phyloP scores from a whole-genome alignment of 2,888 invertebrate species.

The Rotaria socialis region DNA sequence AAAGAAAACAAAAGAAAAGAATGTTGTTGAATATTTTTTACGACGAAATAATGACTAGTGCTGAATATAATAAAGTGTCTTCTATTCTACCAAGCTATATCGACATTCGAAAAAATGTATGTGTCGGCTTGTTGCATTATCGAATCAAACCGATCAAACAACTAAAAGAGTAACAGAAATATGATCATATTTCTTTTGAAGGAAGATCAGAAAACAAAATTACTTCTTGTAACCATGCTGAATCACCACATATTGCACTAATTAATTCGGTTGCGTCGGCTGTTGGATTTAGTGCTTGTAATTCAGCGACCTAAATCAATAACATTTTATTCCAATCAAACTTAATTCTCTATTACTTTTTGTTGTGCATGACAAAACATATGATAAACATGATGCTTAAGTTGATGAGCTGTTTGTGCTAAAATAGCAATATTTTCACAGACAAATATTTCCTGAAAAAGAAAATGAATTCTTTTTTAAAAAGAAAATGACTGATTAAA shows the following conservation, averaged over 20 bases:
- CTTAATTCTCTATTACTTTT: not conserved
- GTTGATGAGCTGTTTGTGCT: not conserved
- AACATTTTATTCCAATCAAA: not conserved
- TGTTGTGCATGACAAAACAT: constrained; percentile 24
- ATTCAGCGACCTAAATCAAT: not conserved
- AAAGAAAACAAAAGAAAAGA: not conserved
- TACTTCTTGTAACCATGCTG: constrained; percentile 23
- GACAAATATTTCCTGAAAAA: not conserved
- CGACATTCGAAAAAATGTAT: constrained; percentile 22
- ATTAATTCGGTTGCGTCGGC: constrained; percentile 21
- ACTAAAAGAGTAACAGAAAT: not conserved
- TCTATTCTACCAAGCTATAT: not conserved
- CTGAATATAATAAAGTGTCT: not conserved
- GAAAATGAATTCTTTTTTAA: not conserved
- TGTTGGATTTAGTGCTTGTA: constrained; percentile 25
- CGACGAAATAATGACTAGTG: not conserved
- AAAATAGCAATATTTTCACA: constrained; percentile 25
- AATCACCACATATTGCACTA: constrained; percentile 13
- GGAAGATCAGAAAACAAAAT: no score
- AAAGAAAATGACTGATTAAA: not conserved
- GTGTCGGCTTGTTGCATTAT: constrained; percentile 16
- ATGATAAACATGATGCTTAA: constrained; percentile 25
- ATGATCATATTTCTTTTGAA: no score
- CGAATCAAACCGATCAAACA: constrained; percentile 25
- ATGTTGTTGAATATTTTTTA: not conserved